phyloP scores from a whole-genome alignment of 2,888 invertebrate genomes.

The Nephrotoma guestfalica region DNA sequence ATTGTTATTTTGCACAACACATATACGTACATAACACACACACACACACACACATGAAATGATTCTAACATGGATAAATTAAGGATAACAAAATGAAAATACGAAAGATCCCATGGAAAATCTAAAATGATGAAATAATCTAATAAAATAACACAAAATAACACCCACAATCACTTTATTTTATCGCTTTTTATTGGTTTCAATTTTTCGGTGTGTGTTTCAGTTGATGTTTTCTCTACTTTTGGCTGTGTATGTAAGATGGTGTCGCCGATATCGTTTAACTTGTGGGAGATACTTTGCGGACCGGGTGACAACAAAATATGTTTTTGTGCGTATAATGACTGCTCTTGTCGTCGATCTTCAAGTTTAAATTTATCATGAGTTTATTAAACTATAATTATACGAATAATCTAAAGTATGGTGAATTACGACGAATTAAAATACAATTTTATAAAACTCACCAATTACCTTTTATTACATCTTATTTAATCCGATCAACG shows the following conservation, averaged over 20 bases:
- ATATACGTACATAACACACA: not conserved
- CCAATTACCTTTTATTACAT: too few species aligned
- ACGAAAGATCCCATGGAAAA: not conserved
- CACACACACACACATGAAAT: not conserved
- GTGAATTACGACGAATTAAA: too few species aligned
- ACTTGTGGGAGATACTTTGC: not conserved
- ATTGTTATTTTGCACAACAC: not conserved
- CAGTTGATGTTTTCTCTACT: not conserved
- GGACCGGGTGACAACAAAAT: not conserved
- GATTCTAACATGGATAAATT: not conserved
- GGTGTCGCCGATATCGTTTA: not conserved
- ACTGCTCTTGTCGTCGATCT: too few species aligned
- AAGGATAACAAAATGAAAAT: not conserved
- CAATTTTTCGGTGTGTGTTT: not conserved
- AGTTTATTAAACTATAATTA: too few species aligned
- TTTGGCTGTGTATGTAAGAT: not conserved
- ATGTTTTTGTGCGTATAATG: too few species aligned
- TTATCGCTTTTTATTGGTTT: not conserved
- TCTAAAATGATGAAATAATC: not conserved
- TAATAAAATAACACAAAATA: not conserved
- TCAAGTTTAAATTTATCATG: too few species aligned
- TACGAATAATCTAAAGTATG: too few species aligned
- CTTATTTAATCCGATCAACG: too few species aligned
- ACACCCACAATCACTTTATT: not conserved
- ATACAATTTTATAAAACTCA: too few species aligned